Evolutionary conservation across 2,888 invertebrate genomes (phyloP), one percentile per base, ranked within the genome.

Genomic region (Syrphus vitripennis): DNA sequence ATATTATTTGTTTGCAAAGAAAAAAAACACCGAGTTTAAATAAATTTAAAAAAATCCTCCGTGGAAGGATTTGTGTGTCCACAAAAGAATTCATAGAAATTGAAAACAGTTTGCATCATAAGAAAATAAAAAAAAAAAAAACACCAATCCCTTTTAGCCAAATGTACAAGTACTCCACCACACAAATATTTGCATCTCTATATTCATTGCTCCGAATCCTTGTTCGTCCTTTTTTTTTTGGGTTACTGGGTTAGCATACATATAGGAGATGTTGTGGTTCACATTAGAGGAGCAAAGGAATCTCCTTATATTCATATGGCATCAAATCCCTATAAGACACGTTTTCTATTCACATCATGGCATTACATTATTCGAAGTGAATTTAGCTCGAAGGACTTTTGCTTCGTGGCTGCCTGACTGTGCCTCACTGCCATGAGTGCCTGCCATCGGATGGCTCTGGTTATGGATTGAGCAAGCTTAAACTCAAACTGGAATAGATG

Each of bases 161-260:
- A 55, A 21, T 31, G 34, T 9, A 10, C 31, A 55, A n/a, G n/a
- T n/a, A n/a, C n/a, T 63, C 14, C 0, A 63, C 19, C 24, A 31
- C 29, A 31, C 37, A 10, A 31, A 40, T 34, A 59, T 42, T 40
- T 72, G 67, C 55, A 74, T 78, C 69, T 63, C n/a, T n/a, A n/a
- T n/a, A 67, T 83, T 48, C 83, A 74, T 74, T 45, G 19, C 16
- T 63, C 12, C 10, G n/a, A 37, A 69, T n/a, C 26, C 78, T 69
- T 70, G 63, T 48, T 74, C 24, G 61, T 57, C 29, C n/a, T 45
- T 83, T 79, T 55, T 83, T 45, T 83, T 79, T 55, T 83, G 63
- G 83, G 83, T 83, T 74, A 83, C 7, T 74, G 74, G 83, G 83
- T 75, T 83, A 63, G 53, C 6, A 6, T 50, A 48, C 14, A 72